These are phyloP conservation scores for Metacarcinus magister DNA, from an alignment of 2,888 invertebrate species.

Conservation along the genomic window DNA sequence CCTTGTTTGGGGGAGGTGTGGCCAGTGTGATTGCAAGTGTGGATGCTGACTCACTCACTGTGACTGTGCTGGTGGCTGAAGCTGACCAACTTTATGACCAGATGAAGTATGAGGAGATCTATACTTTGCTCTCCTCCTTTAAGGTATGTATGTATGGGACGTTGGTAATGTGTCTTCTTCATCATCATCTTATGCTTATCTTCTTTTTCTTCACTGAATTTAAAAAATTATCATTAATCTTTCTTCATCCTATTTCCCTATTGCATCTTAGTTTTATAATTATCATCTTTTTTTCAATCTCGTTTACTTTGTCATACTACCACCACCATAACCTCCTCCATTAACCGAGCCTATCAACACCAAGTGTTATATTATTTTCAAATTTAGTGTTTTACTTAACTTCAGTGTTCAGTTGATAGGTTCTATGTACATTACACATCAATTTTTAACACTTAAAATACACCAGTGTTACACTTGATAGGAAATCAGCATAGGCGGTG, in stretches of 20 bases:
- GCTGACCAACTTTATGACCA: conserved; percentile 72
- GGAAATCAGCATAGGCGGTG: too few relatives aligned
- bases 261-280: neutral
- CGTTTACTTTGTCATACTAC: neutral
- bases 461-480: too few relatives aligned
- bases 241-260: neutral
- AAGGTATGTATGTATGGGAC: conserved; percentile 66
- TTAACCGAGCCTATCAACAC: too few relatives aligned
- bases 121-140: conserved; percentile 58
- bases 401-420: too few relatives aligned
- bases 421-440: too few relatives aligned
- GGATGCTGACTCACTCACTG: neutral
- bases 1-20: neutral
- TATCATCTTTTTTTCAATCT: neutral
- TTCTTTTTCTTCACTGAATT: neutral
- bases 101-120: conserved; percentile 77
- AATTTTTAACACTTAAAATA: too few relatives aligned
- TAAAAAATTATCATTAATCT: neutral
- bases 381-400: too few relatives aligned
- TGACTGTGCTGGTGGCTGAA: conserved; percentile 50
- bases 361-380: too few relatives aligned
- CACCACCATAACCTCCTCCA: too few relatives aligned
- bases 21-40: conserved; percentile 38
- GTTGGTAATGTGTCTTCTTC: neutral
- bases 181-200: neutral